A percentile compares a stretch with the other conserved stretches of the same genome.
These are phyloP conservation scores for Mechanitis messenoides DNA, from an alignment of 2,888 invertebrate genomes.

Conservation along the genomic window DNA sequence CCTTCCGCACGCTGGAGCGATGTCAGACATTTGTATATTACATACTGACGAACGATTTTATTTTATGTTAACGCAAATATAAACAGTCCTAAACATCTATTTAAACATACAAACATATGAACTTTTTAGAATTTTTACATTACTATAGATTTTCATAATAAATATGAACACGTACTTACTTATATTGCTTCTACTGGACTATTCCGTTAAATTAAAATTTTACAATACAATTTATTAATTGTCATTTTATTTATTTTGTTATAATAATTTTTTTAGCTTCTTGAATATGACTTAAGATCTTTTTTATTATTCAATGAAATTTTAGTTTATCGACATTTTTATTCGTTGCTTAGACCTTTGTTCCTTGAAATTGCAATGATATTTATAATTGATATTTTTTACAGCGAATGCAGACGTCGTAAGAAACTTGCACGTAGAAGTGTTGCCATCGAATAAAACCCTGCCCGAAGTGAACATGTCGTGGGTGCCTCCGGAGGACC, in stretches of 20 bases:
- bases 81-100: no score
- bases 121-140: not conserved
- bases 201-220: no score
- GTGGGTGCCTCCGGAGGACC: conserved; percentile 88
- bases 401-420: conserved; percentile 83
- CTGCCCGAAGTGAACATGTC: conserved; percentile 79
- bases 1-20: conserved; percentile 57
- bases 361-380: not conserved
- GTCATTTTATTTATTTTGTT: no score
- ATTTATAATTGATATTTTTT: conserved; percentile 6
- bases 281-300: no score
- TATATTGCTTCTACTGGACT: no score
- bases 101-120: no score
- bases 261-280: no score
- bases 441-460: conserved; percentile 63
- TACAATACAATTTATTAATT: no score
- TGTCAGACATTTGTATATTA: conserved; percentile 36
- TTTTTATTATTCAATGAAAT: not conserved
- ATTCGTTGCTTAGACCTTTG: not conserved
- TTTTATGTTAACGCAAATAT: no score
- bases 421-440: conserved; percentile 61
- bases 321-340: not conserved
- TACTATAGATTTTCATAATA: not conserved
- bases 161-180: no score
- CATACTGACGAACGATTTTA: no score